Base-by-base conservation (phyloP, 2,888 invertebrate species). In the Drosophila acutilabella region DNA sequence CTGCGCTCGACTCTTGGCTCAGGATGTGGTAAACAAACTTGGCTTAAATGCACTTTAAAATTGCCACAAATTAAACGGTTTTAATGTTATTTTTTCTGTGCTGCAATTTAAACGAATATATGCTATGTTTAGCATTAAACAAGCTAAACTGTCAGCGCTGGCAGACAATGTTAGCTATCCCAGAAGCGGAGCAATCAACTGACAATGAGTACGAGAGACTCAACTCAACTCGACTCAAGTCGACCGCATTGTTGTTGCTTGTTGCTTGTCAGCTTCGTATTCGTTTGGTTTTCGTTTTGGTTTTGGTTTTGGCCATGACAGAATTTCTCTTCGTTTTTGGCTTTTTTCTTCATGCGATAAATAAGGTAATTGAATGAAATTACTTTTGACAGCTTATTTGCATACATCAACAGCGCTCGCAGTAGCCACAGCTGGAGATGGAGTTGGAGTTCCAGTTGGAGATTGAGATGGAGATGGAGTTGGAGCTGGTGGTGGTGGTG, bases 351-450 rank as follows among this genome's bases (percentile, higher is more conserved):
- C 71, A 51, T 78, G 83, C 86, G 81, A 78, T 86, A 86, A 86
- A 86, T 88, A 88, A 86, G 88, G 86, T 86, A 88, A 86, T 86
- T 86, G 88, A 86, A 88, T 86, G 84, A 88, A 86, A 88, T 86
- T 88, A 85, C 88, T 86, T 88, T 86, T 86, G 86, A 86, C 86
- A 86, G 88, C 86, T 86, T 84, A 86, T 86, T 86, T 86, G 86
- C 86, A 86, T 86, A 88, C 79, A 86, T 86, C 88, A 86, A 82
- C 82, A 79, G 73, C 70, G 66, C 45, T 64, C 67, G 70, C 56
- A 70, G 79, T 61, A 67, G 74, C 52, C 50, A 26, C 41, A 71
- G 57, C 20, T 53, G 53, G 23, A 45, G n/a, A 23, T 36, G 52
- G 13, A 66, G 68, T 8, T 38, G 41, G 10, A 66, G 38, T 2